Evolutionary conservation across 1,140 invertebrate genomes (phyloP), one percentile per base, ranked within the genome.

Genomic region (Drosophila sproati): DNA sequence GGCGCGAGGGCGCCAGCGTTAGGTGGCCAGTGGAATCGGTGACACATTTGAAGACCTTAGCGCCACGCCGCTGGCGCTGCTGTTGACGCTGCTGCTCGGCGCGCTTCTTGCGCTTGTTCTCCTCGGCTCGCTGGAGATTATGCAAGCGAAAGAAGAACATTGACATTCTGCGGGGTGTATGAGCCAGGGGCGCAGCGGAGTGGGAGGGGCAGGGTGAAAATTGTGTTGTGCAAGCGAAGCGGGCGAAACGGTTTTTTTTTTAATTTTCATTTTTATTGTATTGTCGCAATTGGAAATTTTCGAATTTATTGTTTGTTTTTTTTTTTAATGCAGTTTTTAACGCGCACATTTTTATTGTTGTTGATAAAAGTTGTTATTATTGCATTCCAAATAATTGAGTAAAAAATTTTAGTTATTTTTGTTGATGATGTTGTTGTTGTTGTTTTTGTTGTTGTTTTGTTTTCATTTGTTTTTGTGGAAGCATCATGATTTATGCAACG

Each of bases 61-160:
- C 91, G 61, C 92, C 88, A 12, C 92, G 80, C 37, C 91, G 74
- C 41, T 82, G 93, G 78, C 92, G 94, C 71, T 94, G 94, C 92
- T 92, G 83, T 35, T 80, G 93, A 78, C 93, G 94, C 92, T 94
- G 94, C 82, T 93, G 93, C 92, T 93, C 93, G 85, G 93, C 93
- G 87, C 93, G 93, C 91, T 93, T 93, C 91, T 93, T 94, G 77
- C 94, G 93, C 82, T 94, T 93, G 82, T 93, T 96, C 86, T 96
- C 96, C 93, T 96, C 96, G 89, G 96, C 96, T 45, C 97, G 95
- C 91, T 96, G 96, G 86, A 98, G 94, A 93, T 97, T 97, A 95
- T 97, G 97, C 92, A 97, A 95, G 63, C 97, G 97, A 94, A 98
- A 98, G 95, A 98, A 98, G 95, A 98, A 98, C 94, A 98, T 95